Base-by-base conservation (phyloP, 35 echinoderm and acorn worm genomes). In the Lytechinus variegatus region DNA sequence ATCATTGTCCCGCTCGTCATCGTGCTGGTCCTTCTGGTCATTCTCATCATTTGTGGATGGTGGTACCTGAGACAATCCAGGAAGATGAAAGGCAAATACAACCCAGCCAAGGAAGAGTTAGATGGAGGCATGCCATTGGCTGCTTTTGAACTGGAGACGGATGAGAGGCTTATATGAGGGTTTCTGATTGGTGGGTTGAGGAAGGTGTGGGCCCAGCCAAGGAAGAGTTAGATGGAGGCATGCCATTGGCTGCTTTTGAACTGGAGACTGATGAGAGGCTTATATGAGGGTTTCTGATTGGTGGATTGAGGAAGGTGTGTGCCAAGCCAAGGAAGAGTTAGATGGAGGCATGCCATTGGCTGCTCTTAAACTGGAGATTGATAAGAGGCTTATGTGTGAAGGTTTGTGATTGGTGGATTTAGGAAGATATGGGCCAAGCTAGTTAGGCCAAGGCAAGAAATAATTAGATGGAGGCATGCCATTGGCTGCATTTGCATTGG, bases 71-170 rank as follows among this genome's bases (percentile, higher is more conserved):
- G 94, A 8, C 96, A 97, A 52, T 96, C 98, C 24, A 95, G 98
- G 14, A 97, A 97, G 87, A 97, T 99, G 97, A 96, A 99, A 89
- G 98, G 98, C 29, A 99, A 99, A 72, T 99, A 99, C 93, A 99
- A 99, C 94, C 98, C 98, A 54, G 96, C 97, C 0, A 96, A 97
- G 89, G 98, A 91, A 28, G 97, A 97, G 57, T 72, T 96, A 60
- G 97, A 95, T 16, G 96, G 97, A 4, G 95, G 94, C 7, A 95
- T 97, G 94, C 96, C 97, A 8, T 95, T 97, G 95, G 95, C 96
- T 14, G 94, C 96, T 28, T 97, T 99, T 95, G 98, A 99, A 52
- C 88, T 97, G 60, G 98, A 99, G 54, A 97, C 94, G 24, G 98
- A 97, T 94, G 98, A 99, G 90, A 87, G 98, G 56, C 87, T 99